Evolutionary conservation across 2,888 invertebrate genomes (phyloP).

Genomic region (Ormyrus labotus): DNA sequence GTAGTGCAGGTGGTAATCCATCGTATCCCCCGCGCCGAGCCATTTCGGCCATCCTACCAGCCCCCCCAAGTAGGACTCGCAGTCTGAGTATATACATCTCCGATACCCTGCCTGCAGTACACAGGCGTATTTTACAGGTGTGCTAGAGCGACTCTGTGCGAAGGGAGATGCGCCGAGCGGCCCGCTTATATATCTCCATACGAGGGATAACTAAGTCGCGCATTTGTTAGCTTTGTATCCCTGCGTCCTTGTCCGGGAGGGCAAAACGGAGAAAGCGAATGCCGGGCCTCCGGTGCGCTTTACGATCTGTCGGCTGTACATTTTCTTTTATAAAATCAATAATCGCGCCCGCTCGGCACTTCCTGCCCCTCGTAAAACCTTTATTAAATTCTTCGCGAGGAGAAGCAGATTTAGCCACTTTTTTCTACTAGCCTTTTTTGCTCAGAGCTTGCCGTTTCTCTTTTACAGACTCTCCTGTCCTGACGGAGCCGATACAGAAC

Average conservation of each 20-base stretch:
- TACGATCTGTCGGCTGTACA: slow-evolving; percentile 52
- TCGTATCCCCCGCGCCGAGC: slow-evolving; percentile 4
- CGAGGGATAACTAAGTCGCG: no score
- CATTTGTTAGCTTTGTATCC: not conserved
- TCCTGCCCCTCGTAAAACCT: slow-evolving; percentile 48
- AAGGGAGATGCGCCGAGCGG: no score
- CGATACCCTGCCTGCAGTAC: not conserved
- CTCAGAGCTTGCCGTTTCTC: not conserved
- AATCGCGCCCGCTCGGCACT: slow-evolving; percentile 43
- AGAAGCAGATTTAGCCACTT: not conserved
- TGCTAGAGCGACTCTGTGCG: no score
- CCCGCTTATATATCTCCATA: no score
- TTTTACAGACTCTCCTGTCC: slow-evolving; percentile 83
- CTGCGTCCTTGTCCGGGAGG: slow-evolving; percentile 8
- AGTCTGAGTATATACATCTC: not conserved
- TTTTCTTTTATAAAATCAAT: slow-evolving; percentile 54
- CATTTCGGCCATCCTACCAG: not conserved
- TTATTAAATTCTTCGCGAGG: slow-evolving; percentile 48
- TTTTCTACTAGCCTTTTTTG: not conserved
- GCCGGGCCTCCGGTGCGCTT: slow-evolving; percentile 39
- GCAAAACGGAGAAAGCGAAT: not conserved
- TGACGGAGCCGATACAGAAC: slow-evolving; percentile 92
- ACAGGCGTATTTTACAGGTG: no score
- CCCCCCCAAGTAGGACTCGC: slow-evolving; percentile 10
- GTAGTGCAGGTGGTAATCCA: slow-evolving; percentile 54